A percentile compares a stretch with the other conserved stretches of the same genome.
Conservation (phyloP, 2,797 vertebrate species). For the Pteronotus mesoamericanus region DNA sequence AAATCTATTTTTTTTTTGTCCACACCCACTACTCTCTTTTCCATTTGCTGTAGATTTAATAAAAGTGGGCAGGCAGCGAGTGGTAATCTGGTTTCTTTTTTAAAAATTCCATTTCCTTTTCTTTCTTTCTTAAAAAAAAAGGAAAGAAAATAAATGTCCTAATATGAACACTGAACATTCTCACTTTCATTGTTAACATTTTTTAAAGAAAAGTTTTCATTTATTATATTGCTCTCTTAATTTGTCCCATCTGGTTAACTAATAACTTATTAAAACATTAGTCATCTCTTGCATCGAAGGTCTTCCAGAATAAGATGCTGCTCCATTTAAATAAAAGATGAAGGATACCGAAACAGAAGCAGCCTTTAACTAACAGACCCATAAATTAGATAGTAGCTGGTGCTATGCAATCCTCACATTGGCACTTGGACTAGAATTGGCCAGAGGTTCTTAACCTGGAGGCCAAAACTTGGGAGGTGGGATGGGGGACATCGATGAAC, state of each 20-base stretch:
- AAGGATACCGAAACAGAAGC: constrained; percentile 37
- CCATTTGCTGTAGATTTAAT: not conserved
- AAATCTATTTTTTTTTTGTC: not conserved
- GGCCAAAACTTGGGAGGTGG: not conserved
- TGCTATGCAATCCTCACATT: not conserved
- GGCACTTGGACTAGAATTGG: not conserved
- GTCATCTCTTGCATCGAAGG: not conserved
- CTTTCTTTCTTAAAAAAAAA: constrained; percentile 23
- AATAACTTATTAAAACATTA: constrained; percentile 26
- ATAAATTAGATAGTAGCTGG: constrained; percentile 1
- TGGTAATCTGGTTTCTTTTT: not conserved
- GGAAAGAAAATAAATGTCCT: not conserved
- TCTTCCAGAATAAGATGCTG: not conserved
- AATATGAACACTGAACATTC: not conserved
- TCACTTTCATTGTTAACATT: not conserved
- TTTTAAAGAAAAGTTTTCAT: constrained; percentile 5
- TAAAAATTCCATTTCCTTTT: not conserved
- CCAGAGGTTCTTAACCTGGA: not conserved
- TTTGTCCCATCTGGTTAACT: not conserved
- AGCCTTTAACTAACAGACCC: constrained; percentile 9
- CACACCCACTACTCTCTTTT: not conserved
- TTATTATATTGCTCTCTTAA: constrained; percentile 11
- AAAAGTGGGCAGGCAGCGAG: not conserved
- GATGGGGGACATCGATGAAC: not conserved
- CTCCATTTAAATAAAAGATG: constrained; percentile 73